These are phyloP conservation scores for Podabrus alpinus DNA, from an alignment of 2,888 invertebrate species.

Conservation along the genomic window DNA sequence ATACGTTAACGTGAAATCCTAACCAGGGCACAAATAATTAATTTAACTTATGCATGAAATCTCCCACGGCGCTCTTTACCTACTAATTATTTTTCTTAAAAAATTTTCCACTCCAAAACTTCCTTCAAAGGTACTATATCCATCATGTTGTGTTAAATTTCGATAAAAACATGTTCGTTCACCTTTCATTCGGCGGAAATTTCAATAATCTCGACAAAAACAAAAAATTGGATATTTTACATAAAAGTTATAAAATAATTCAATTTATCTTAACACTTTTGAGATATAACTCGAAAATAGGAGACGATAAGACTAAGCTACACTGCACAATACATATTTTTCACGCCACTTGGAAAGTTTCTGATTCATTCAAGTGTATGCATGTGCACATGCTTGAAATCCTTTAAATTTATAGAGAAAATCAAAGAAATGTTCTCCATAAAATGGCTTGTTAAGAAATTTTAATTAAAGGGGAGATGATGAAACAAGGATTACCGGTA, in stretches of 20 bases:
- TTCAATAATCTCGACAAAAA: neutral
- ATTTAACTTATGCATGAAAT: no score
- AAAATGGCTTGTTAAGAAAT: constrained; percentile 5
- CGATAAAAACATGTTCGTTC: neutral
- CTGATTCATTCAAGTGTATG: constrained; percentile 7
- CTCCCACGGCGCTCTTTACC: no score
- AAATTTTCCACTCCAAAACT: neutral
- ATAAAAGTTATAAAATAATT: neutral
- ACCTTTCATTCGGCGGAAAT: neutral
- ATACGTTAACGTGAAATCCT: no score
- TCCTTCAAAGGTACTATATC: neutral
- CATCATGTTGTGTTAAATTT: neutral
- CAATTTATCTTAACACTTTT: neutral
- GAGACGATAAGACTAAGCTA: neutral
- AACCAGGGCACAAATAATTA: no score
- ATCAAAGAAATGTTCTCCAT: constrained; percentile 4
- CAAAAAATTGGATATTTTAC: neutral
- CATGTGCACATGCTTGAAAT: constrained; percentile 6
- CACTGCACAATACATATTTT: neutral
- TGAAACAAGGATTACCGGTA: neutral
- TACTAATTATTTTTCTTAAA: no score
- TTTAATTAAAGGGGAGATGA: neutral
- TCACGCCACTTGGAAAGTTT: neutral
- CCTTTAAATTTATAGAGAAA: constrained; percentile 5
- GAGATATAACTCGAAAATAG: neutral